These are phyloP conservation scores for Dromaius novaehollandiae DNA, from an alignment of 2,113 vertebrate species.

Conservation along the genomic window DNA sequence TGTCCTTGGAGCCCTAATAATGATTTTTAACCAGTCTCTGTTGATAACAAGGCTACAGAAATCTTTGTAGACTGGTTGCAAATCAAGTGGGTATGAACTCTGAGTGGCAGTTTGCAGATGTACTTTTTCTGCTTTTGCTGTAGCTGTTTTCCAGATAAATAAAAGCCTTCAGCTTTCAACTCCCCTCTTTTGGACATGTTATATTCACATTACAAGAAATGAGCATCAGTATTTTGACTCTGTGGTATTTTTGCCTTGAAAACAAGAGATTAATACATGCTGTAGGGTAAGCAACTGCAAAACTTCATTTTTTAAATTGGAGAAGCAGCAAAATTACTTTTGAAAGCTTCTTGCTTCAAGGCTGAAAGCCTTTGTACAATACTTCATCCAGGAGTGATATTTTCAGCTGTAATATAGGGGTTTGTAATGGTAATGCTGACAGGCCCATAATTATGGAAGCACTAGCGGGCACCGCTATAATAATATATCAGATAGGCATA, in stretches of 20 bases:
- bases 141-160: not conserved
- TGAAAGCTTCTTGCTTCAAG: slow-evolving; percentile 13
- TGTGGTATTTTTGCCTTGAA: not conserved
- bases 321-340: slow-evolving; percentile 38
- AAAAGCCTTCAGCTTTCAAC: not conserved
- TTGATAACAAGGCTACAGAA: not conserved
- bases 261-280: not conserved
- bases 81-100: not conserved
- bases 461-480: slow-evolving; percentile 63
- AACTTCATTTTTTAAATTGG: slow-evolving; percentile 4
- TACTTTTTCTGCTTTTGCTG: not conserved
- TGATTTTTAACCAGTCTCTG: not conserved
- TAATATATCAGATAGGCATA: slow-evolving; percentile 55
- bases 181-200: slow-evolving; percentile 8
- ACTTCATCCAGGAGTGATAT: slow-evolving; percentile 65
- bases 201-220: slow-evolving; percentile 4
- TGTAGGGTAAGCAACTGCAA: not conserved
- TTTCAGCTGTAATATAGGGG: slow-evolving; percentile 62
- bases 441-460: slow-evolving; percentile 42
- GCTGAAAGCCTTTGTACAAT: slow-evolving; percentile 42
- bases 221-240: slow-evolving; percentile 15
- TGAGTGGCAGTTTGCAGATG: not conserved
- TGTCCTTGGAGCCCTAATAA: not conserved
- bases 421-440: slow-evolving; percentile 13
- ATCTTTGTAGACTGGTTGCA: not conserved